phyloP scores from a whole-genome alignment of 1,140 invertebrate genomes.

The Lerema accius region DNA sequence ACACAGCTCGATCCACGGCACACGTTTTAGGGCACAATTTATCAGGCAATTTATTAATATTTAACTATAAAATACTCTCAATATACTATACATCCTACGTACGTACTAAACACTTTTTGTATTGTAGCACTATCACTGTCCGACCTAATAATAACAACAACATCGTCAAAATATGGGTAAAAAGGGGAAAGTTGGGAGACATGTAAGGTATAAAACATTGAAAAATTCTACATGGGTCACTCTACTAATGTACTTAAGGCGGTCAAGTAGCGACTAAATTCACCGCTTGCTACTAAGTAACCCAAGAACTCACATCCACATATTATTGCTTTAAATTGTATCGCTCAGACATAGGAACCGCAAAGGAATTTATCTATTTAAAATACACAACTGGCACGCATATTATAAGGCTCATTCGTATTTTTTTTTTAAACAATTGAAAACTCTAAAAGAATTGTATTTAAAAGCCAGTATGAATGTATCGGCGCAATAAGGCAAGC shows the following conservation, averaged over 20 bases:
- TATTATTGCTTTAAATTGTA: conserved; percentile 72
- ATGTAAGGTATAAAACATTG: conserved; percentile 34
- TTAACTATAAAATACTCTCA: conserved; percentile 68
- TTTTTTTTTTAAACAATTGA: conserved; percentile 12
- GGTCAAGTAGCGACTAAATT: conserved; percentile 43
- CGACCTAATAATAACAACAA: conserved; percentile 48
- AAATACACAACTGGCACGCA: conserved; percentile 33
- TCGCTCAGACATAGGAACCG: conserved; percentile 64
- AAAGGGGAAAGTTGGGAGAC: conserved; percentile 35
- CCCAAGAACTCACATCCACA: conserved; percentile 68
- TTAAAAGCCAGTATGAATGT: background rate
- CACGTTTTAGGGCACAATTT: conserved; percentile 74
- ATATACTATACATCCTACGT: conserved; percentile 67
- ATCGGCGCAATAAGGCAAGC: conserved; percentile 42
- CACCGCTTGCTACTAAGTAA: conserved; percentile 45
- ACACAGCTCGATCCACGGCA: conserved; percentile 62
- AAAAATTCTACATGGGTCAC: conserved; percentile 26
- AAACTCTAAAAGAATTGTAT: background rate
- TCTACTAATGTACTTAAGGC: conserved; percentile 49
- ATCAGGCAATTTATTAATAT: conserved; percentile 69
- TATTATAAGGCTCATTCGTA: background rate
- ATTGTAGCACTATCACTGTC: conserved; percentile 73
- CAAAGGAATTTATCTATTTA: conserved; percentile 46
- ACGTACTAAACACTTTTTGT: conserved; percentile 64
- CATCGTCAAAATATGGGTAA: conserved; percentile 41